Evolutionary conservation across 2,888 invertebrate species (phyloP), one percentile per base, ranked within the genome.

Genomic region (Augiades crinisus): DNA sequence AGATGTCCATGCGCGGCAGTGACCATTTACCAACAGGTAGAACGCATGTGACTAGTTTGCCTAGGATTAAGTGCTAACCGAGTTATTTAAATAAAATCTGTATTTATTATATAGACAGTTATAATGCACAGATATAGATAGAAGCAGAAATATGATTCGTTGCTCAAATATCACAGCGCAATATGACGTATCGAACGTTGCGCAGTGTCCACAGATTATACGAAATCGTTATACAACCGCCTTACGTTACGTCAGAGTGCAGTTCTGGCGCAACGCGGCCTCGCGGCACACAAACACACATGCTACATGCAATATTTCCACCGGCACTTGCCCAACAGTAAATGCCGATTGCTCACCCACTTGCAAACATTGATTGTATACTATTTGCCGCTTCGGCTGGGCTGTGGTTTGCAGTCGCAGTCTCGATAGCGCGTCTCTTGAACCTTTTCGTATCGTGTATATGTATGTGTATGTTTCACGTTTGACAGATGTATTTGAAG

Each of bases 281-380:
- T 67, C 60, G 60, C 79, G 83, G 81, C 86, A 84, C 75, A 66
- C 72, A 80, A 81, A 86, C 85, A 80, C 65, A 79, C 74, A 78
- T 78, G 72, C 73, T 74, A 61, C 55, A 49, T 53, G 56, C 54
- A 56, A 53, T 55, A 36, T 41, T 19, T 19, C 19, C 19, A 19
- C 14, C 17, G 36, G 22, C 21, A 13, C 40, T 16, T 22, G 38
- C 21, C 13, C 56, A 60, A 60, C 55, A 19, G 24, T 44, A 58
- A 59, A 58, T 55, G 57, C 45, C 55, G 53, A 34, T 45, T 47
- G 51, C 46, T 57, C 47, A 54, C 55, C 41, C 53, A 49, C 34
- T 50, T 54, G n/a, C n/a, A n/a, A n/a, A n/a, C n/a, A n/a, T n/a
- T n/a, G n/a, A n/a, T n/a, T n/a, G n/a, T n/a, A n/a, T n/a, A n/a